phyloP scores from a whole-genome alignment of 2,113 vertebrate species.

The Sisor rabdophorus region DNA sequence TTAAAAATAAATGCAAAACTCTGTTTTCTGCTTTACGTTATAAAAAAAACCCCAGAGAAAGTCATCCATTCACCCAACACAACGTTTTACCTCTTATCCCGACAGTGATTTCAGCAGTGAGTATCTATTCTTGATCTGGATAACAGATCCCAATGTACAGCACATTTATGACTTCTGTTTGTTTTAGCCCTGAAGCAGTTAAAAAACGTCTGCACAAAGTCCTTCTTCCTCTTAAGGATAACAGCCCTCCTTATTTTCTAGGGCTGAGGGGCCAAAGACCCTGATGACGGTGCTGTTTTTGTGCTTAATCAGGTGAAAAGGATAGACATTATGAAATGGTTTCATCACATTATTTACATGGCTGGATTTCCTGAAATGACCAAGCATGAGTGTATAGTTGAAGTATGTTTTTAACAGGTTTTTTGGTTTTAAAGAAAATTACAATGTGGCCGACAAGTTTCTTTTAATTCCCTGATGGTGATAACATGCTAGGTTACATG shows the following conservation, averaged over 20 bases:
- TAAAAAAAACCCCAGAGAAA: no score
- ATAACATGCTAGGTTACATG: background rate
- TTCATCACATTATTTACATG: background rate
- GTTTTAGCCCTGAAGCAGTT: conserved; percentile 14
- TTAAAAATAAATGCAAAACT: no score
- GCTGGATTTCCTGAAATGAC: background rate
- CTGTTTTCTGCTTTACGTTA: no score
- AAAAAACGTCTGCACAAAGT: conserved; percentile 49
- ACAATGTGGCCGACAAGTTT: background rate
- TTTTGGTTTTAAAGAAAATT: background rate
- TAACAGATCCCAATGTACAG: background rate
- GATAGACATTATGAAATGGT: background rate
- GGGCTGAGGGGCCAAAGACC: conserved; percentile 22
- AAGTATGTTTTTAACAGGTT: background rate
- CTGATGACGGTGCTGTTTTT: conserved; percentile 25
- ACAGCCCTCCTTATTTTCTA: conserved; percentile 16
- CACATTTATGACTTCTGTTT: conserved; percentile 38
- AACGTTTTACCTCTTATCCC: background rate
- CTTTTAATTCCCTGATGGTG: no score
- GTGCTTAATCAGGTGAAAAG: conserved; percentile 7
- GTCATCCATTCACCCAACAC: background rate
- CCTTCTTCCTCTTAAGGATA: conserved; percentile 30
- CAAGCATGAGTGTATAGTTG: background rate
- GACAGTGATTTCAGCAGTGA: background rate
- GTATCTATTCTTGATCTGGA: background rate